A percentile compares a stretch with the other conserved stretches of the same genome.
Evolutionary conservation across 2,888 invertebrate genomes (phyloP).

Genomic region (Leptinotarsa tumamoca): DNA sequence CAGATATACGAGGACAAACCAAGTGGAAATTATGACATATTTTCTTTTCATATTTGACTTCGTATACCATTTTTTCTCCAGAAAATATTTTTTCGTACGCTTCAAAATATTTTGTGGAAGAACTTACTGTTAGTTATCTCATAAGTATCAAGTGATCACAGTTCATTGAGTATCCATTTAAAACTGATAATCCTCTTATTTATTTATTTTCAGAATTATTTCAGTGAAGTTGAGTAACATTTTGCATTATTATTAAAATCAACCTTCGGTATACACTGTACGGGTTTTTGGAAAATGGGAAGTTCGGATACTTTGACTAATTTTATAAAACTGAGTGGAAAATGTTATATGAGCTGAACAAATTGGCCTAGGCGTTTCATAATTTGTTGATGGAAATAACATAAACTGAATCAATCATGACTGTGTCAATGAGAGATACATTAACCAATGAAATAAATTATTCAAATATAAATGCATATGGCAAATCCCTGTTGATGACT

Average conservation of each 20-base stretch:
- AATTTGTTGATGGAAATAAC: no score
- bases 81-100: constrained; percentile 23
- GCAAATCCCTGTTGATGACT: background rate
- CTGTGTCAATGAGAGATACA: no score
- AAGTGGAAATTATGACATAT: constrained; percentile 58
- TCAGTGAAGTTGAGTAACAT: background rate
- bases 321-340: no score
- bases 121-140: constrained; percentile 37
- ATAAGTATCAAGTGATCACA: constrained; percentile 63
- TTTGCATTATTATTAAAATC: no score
- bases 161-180: constrained; percentile 59
- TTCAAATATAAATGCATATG: background rate
- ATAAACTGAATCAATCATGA: no score
- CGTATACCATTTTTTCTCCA: constrained; percentile 22
- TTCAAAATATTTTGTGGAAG: constrained; percentile 5
- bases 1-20: constrained; percentile 32
- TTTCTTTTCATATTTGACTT: constrained; percentile 25
- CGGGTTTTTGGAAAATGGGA: no score
- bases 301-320: no score
- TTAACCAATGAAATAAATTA: no score
- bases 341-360: no score
- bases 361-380: no score
- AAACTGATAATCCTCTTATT: constrained; percentile 19
- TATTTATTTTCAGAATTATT: background rate
- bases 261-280: no score